Conservation (phyloP, 2,113 vertebrate species). For the Channa argus region DNA sequence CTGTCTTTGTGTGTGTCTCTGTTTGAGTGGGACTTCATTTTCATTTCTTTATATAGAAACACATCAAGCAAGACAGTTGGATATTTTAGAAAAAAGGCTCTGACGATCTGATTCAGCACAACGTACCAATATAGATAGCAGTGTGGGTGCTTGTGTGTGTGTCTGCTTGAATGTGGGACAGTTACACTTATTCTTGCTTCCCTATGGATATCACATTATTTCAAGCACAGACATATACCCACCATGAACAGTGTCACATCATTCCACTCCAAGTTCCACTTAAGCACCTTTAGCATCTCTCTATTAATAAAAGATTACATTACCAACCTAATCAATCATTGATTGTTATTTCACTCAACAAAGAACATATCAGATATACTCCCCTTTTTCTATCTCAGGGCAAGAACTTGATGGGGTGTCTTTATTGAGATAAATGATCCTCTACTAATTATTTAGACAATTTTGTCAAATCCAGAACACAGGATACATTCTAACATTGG, state of each 20-base stretch:
- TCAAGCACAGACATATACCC: slow-evolving; percentile 2
- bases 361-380: slow-evolving; percentile 49
- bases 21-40: slow-evolving; percentile 28
- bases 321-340: slow-evolving; percentile 56
- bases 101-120: slow-evolving; percentile 35
- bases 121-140: neutral
- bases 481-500: slow-evolving; percentile 34
- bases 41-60: slow-evolving; percentile 47
- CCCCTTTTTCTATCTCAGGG: slow-evolving; percentile 7
- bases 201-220: neutral
- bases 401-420: slow-evolving; percentile 2
- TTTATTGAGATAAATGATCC: slow-evolving; percentile 67
- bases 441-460: slow-evolving; percentile 45
- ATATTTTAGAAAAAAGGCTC: slow-evolving; percentile 29
- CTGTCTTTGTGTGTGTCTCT: slow-evolving; percentile 30
- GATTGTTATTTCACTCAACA: slow-evolving; percentile 47
- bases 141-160: neutral
- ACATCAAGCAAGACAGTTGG: slow-evolving; percentile 36
- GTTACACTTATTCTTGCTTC: slow-evolving; percentile 24
- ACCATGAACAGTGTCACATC: slow-evolving; percentile 12
- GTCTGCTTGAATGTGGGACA: slow-evolving; percentile 14
- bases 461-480: slow-evolving; percentile 48
- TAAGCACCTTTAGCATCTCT: slow-evolving; percentile 23
- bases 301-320: slow-evolving; percentile 44
- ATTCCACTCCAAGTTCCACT: slow-evolving; percentile 27